Percentiles rank a stretch among this genome's conserved stretches.
Evolutionary conservation across 1,140 invertebrate genomes (phyloP).

Genomic region (Drosophila biarmipes): DNA sequence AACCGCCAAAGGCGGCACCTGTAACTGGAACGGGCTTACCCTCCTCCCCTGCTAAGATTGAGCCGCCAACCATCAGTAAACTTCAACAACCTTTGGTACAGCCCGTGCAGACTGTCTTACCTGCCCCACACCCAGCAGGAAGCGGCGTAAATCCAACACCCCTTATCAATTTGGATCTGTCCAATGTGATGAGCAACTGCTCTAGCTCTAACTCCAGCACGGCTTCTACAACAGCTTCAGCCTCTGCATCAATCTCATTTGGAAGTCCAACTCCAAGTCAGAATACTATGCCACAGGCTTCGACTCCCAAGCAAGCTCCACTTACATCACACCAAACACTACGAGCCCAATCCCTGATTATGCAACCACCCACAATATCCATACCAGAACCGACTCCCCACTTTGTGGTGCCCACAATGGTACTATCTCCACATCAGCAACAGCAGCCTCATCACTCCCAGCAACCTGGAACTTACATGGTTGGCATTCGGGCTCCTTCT

Average conservation of each 20-base stretch:
- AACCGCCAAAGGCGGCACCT: slow-evolving; percentile 12
- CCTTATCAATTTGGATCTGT: slow-evolving; percentile 69
- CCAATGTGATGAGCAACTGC: slow-evolving; percentile 79
- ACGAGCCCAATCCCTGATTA: slow-evolving; percentile 68
- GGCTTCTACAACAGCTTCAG: slow-evolving; percentile 10
- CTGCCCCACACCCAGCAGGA: slow-evolving; percentile 24
- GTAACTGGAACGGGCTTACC: slow-evolving; percentile 56
- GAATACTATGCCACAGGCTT: slow-evolving; percentile 59
- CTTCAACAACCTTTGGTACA: slow-evolving; percentile 74
- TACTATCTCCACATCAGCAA: slow-evolving; percentile 83
- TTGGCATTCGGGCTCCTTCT: slow-evolving; percentile 65
- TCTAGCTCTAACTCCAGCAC: slow-evolving; percentile 7
- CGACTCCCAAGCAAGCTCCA: slow-evolving; percentile 59
- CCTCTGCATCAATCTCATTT: slow-evolving; percentile 47
- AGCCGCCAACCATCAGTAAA: slow-evolving; percentile 77
- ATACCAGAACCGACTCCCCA: slow-evolving; percentile 85
- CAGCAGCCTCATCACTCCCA: slow-evolving; percentile 53
- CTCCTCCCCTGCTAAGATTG: slow-evolving; percentile 55
- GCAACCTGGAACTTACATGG: slow-evolving; percentile 42
- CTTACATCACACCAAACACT: slow-evolving; percentile 23
- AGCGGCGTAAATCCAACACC: slow-evolving; percentile 19
- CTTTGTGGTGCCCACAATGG: slow-evolving; percentile 86
- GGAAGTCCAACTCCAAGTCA: slow-evolving; percentile 55
- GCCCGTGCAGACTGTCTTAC: slow-evolving; percentile 73
- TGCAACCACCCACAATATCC: slow-evolving; percentile 87